Percentiles rank a stretch among this genome's conserved stretches.
Evolutionary conservation across 2,797 vertebrate genomes (phyloP).

Genomic region (Leuciscus waleckii): DNA sequence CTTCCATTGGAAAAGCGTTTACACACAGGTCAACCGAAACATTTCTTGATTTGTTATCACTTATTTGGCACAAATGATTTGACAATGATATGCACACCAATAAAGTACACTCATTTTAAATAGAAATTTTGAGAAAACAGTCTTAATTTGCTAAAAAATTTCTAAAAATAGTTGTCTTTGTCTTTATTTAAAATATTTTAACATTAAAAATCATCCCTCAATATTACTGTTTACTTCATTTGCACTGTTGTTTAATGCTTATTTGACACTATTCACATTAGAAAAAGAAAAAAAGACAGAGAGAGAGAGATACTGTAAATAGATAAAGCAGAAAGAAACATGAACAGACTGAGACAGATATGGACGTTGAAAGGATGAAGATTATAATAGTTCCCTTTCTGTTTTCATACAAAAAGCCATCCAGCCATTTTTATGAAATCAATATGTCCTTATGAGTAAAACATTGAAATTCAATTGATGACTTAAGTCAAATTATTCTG

Average conservation of each 20-base stretch:
- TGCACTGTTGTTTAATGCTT: background rate
- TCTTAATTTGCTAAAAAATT: background rate
- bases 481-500: constrained; percentile 19
- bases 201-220: background rate
- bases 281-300: background rate
- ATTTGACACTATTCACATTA: background rate
- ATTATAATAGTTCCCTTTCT: background rate
- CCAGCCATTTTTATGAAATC: constrained; percentile 35
- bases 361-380: background rate
- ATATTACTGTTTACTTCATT: background rate
- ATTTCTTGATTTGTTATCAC: background rate
- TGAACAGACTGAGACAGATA: background rate
- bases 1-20: background rate
- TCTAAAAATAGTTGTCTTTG: background rate
- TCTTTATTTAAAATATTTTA: no score
- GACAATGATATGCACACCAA: background rate
- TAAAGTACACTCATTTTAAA: background rate
- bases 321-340: background rate
- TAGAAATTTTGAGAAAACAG: background rate
- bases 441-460: constrained; percentile 17
- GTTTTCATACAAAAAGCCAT: background rate
- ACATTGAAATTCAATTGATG: constrained; percentile 20
- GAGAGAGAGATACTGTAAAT: background rate
- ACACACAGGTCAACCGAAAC: background rate
- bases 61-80: background rate